Evolutionary conservation across 1,140 invertebrate species (phyloP), one percentile per base, ranked within the genome.

Genomic region (Lanistes nyassanus): DNA sequence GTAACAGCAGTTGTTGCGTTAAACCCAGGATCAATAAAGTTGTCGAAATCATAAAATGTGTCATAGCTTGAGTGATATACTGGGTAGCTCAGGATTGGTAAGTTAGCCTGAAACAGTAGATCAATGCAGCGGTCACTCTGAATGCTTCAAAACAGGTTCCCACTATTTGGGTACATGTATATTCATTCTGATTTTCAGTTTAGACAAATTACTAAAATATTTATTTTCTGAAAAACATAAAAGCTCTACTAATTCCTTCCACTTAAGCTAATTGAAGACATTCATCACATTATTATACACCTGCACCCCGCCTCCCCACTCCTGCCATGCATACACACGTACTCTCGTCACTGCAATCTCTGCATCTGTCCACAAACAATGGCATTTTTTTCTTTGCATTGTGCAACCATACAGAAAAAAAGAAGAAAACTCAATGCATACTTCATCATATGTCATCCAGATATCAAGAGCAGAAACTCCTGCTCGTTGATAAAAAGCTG

Each of bases 51-150:
- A 69, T 79, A 85, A 39, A 84, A 87, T 16, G 88, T 89, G 69
- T 90, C 89, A 76, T 90, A 91, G 3, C 82, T 78, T 3, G 89
- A 83, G 76, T 90, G 90, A 75, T 90, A 90, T 4, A 90, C 79
- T 19, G 90, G 89, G 75, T 90, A 90, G 9, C 70, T 71, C 47
- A 80, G 69, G n/a, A 75, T 53, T n/a, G 70, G 65, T 73, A 69
- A 75, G 31, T 76, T 67, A n/a, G 68, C 68, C 76, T 77, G 62
- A 55, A 73, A 64, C 53, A 26, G 42, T 16, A 47, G 19, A 47
- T 47, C 42, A 47, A 16, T 47, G 42, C 42, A 47, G 42, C 42
- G n/a, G n/a, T n/a, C 42, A 47, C 5, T 47, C 9, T 13, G 5
- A 47, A 47, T 13, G 42, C 42, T 16, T 6, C 42, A 47, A 13